phyloP scores from a whole-genome alignment of 2,888 invertebrate genomes.

The Spisula solida region DNA sequence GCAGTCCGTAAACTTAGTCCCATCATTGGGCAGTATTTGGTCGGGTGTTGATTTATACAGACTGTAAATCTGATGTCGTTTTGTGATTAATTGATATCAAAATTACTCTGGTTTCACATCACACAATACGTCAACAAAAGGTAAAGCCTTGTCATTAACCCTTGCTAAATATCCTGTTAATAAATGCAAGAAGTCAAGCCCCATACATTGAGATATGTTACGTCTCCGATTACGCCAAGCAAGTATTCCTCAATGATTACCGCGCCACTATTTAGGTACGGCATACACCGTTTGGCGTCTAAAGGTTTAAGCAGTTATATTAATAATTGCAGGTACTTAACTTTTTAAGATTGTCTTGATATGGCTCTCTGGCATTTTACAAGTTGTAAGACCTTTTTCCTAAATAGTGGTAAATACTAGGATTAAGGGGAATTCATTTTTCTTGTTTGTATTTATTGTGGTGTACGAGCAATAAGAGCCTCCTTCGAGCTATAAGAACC shows the following conservation, averaged over 20 bases:
- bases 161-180: slow-evolving; percentile 4
- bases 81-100: slow-evolving; percentile 14
- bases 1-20: background rate
- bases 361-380: slow-evolving; percentile 6
- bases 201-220: background rate
- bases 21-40: background rate
- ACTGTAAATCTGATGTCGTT: background rate
- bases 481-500: background rate
- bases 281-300: slow-evolving; percentile 32
- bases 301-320: slow-evolving; percentile 41
- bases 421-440: background rate
- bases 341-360: slow-evolving; percentile 37
- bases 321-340: slow-evolving; percentile 37
- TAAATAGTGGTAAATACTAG: slow-evolving; percentile 12
- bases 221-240: background rate
- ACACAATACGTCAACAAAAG: slow-evolving; percentile 6
- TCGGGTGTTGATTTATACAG: background rate
- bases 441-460: background rate
- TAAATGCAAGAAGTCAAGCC: slow-evolving; percentile 7
- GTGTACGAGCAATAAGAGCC: background rate
- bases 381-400: background rate
- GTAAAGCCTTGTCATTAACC: slow-evolving; percentile 14
- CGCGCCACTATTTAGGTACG: background rate
- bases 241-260: background rate
- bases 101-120: slow-evolving; percentile 1